Base-by-base conservation (phyloP, 2,888 invertebrate genomes). In the Pecten maximus region DNA sequence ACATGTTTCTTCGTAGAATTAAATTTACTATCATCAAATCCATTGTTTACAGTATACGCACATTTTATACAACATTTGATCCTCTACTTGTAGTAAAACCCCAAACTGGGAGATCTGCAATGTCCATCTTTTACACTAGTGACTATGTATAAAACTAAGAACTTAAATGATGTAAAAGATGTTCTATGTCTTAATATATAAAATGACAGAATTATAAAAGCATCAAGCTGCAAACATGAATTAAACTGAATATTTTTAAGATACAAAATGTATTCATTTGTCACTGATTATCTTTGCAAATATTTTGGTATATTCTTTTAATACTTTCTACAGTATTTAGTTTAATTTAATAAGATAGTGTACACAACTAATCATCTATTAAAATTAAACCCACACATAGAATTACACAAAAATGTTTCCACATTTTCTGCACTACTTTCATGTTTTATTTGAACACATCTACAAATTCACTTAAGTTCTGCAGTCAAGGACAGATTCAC, bases 321-420 rank as follows among this genome's bases (percentile, higher is more conserved):
- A 54, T 54, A 19, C 23, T 44, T 54, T 54, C 15, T 54, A 19
- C 3, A 19, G 23, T 54, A 19, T 10, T 44, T 19, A 19, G 4
- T 54, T 54, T 54, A 19, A 54, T 54, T 12, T 54, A 54, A 19
- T 10, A 35, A 74, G 35, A 74, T 74, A 19, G 23, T 74, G 74
- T 74, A 74, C 74, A 28, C 35, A 35, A 35, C 28, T 74, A 16
- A 74, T 74, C 1, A 3, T 15, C 15, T 74, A 10, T 35, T 44
- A 44, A 60, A 60, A 54, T 54, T 54, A 54, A 74, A 74, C 35
- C 74, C 74, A 74, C 74, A 74, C 19, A 54, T 54, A 54, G 54
- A 23, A 54, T 54, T 54, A 54, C 23, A 54, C 48, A 48, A 1
- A 54, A 19, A n/a, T 16, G 50, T 54, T 6, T 54, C 54, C 19